These are phyloP conservation scores for Morbakka virulenta DNA, from an alignment of 30 jellyfish, hydroid and myxozoan genomes.

Conservation along the genomic window DNA sequence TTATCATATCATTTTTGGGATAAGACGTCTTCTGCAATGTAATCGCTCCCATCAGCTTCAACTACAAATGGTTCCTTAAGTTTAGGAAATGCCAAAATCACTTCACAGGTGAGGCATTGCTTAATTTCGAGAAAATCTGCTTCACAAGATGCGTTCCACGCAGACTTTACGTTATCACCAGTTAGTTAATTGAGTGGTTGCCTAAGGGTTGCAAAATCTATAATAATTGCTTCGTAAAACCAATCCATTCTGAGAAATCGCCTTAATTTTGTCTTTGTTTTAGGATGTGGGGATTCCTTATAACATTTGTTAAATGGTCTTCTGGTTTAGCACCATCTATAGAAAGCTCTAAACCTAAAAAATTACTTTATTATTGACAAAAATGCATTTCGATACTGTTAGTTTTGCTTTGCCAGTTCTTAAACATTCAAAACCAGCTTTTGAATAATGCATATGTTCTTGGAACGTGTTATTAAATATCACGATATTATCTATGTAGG, in stretches of 20 bases:
- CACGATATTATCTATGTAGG: neutral
- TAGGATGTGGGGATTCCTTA: slow-evolving; percentile 7
- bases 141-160: neutral
- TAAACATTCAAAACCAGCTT: neutral
- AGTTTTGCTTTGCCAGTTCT: neutral
- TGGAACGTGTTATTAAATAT: neutral
- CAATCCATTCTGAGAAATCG: no score
- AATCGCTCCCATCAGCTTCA: neutral
- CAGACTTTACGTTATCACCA: neutral
- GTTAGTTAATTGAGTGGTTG: neutral
- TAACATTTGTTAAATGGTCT: slow-evolving; percentile 21
- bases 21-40: neutral
- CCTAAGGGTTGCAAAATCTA: neutral
- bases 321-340: slow-evolving; percentile 23
- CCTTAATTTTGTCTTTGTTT: slow-evolving; percentile 10
- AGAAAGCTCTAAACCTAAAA: slow-evolving; percentile 44
- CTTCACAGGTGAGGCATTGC: no score
- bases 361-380: neutral
- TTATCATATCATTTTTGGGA: neutral
- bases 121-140: no score
- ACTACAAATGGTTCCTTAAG: neutral
- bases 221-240: neutral
- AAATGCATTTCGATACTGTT: slow-evolving; percentile 16
- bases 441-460: neutral
- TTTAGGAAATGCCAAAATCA: neutral